Evolutionary conservation across 2,797 vertebrate genomes (phyloP).

Genomic region (Champsocephalus gunnari): DNA sequence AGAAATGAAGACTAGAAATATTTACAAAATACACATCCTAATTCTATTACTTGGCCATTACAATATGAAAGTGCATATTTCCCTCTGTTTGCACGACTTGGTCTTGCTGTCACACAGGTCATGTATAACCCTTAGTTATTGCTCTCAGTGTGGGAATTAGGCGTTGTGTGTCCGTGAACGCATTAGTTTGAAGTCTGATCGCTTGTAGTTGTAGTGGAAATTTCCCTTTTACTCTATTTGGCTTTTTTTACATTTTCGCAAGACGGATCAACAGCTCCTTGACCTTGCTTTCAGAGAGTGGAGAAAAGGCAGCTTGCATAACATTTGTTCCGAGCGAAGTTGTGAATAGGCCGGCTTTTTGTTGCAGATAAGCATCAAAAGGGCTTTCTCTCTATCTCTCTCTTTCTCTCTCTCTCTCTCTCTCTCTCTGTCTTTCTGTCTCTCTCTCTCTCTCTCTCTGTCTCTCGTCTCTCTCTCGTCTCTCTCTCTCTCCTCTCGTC

Average conservation of each 20-base stretch:
- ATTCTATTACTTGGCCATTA: no score
- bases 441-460: no score
- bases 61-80: conserved; percentile 14
- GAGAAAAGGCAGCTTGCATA: conserved; percentile 57
- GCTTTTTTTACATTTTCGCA: neutral
- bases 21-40: no score
- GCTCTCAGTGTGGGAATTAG: conserved; percentile 26
- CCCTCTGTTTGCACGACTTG: neutral
- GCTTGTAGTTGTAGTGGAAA: conserved; percentile 31
- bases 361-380: conserved; percentile 63
- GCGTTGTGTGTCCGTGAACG: conserved; percentile 23
- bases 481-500: no score
- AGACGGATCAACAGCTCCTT: conserved; percentile 62
- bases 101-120: conserved; percentile 41
- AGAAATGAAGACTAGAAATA: no score
- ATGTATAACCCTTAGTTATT: conserved; percentile 53
- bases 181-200: conserved; percentile 36
- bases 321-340: conserved; percentile 28
- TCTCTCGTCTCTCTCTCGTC: no score
- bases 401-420: conserved; percentile 2
- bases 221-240: conserved; percentile 12
- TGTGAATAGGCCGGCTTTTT: conserved; percentile 27
- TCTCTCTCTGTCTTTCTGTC: neutral
- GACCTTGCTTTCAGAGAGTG: conserved; percentile 44
- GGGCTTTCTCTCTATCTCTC: conserved; percentile 10